Conservation (phyloP, 2,113 vertebrate species). For the Anarrhichthys ocellatus region DNA sequence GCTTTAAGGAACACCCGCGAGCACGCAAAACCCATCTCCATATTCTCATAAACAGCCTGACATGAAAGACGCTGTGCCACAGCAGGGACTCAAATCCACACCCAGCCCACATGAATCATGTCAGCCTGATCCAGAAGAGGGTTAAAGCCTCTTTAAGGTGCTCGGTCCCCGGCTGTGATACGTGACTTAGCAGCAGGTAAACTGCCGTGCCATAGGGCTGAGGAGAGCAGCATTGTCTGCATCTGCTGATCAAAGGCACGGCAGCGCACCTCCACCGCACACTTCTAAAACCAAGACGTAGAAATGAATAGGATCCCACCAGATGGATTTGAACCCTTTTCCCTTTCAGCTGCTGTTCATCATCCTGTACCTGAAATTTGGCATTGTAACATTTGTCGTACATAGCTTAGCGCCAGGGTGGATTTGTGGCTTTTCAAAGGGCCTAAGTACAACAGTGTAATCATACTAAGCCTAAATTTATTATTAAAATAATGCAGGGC, state of each 20-base stretch:
- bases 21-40: constrained; percentile 73
- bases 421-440: constrained; percentile 71
- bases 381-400: constrained; percentile 67
- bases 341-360: constrained; percentile 64
- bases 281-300: constrained; percentile 55
- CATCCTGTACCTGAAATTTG: constrained; percentile 72
- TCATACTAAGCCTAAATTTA: constrained; percentile 70
- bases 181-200: constrained; percentile 82
- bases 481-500: constrained; percentile 61
- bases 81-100: constrained; percentile 77
- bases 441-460: constrained; percentile 55
- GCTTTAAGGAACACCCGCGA: constrained; percentile 81
- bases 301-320: constrained; percentile 62
- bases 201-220: constrained; percentile 68
- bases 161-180: constrained; percentile 79
- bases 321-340: constrained; percentile 60
- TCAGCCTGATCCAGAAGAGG: constrained; percentile 78
- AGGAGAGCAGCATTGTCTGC: constrained; percentile 74
- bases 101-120: constrained; percentile 78
- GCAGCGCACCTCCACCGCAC: constrained; percentile 29
- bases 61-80: constrained; percentile 78
- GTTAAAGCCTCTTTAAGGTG: constrained; percentile 85
- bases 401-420: constrained; percentile 59
- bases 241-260: constrained; percentile 78
- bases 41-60: constrained; percentile 83